Conservation (phyloP, 2,888 invertebrate genomes). For the Celastrina argiolus region DNA sequence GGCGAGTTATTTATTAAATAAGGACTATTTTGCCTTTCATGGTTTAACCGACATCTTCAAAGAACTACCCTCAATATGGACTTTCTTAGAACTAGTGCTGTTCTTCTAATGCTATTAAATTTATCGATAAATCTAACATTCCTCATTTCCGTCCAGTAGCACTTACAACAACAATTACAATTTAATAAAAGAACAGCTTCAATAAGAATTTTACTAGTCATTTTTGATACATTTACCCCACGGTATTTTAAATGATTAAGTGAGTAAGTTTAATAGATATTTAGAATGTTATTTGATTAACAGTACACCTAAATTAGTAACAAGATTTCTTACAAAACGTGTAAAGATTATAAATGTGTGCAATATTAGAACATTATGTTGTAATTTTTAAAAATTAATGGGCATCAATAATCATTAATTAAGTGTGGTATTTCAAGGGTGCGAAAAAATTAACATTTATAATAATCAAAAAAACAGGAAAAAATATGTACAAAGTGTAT, state of each 20-base stretch:
- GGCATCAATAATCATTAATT: constrained; percentile 3
- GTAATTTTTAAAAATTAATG: not conserved
- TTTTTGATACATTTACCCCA: not conserved
- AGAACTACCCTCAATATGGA: constrained; percentile 51
- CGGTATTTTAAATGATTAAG: not conserved
- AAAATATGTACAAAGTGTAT: not conserved
- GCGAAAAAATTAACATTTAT: constrained; percentile 10
- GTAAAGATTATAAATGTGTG: not conserved
- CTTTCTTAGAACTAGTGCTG: constrained; percentile 41
- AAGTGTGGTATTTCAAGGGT: constrained; percentile 13
- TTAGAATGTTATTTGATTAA: not conserved
- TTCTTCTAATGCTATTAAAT: constrained; percentile 22
- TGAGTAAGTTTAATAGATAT: not conserved
- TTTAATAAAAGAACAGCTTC: not conserved
- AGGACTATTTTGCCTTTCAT: constrained; percentile 53
- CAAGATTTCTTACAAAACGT: not conserved
- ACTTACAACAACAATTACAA: too few species aligned
- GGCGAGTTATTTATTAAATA: not conserved
- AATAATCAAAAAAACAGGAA: constrained; percentile 14
- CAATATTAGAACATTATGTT: not conserved
- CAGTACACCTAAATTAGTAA: not conserved
- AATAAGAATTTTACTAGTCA: not conserved
- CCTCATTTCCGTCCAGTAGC: not conserved
- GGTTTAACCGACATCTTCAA: constrained; percentile 57
- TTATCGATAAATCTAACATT: constrained; percentile 11